Evolutionary conservation across 2,888 invertebrate genomes (phyloP), one percentile per base, ranked within the genome.

Genomic region (Plagiodera versicolora): DNA sequence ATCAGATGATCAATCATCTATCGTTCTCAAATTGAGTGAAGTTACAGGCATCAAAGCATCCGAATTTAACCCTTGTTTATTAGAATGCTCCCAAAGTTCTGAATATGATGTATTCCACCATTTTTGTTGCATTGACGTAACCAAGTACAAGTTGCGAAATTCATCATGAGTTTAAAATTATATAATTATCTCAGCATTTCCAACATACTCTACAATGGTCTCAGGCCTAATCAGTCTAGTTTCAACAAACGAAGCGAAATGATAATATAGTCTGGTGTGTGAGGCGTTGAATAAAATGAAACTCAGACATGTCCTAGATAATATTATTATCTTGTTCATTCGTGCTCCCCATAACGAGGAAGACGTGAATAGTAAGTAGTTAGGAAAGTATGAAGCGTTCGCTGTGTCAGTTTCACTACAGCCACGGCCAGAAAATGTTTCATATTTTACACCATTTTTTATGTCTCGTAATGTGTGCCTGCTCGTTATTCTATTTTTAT

Each of bases 311-410:
- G 39, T 39, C 39, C 39, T 14, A 39, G 39, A 39, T 39, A 39
- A 39, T 39, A 39, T 39, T 39, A 39, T 39, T 39, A 39, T 39
- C 39, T 39, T 39, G 39, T 39, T 39, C 39, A 39, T 39, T 39
- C 39, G 39, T n/a, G 39, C 14, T 14, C 14, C n/a, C 11, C 39
- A 39, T 39, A 39, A 39, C 39, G 39, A 8, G 39, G 14, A 39
- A 39, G 39, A 39, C 39, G 39, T 39, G 39, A 39, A 39, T 39
- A 39, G 39, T 39, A 39, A 39, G 39, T 39, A 11, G 39, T 14
- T 39, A 39, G 39, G 39, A 6, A 11, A 39, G 2, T 39, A 14
- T 39, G 39, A 14, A 39, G 39, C 14, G n/a, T 14, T 39, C 39
- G 39, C n/a, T 14, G 9, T 32, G 9, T 11, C 32, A 10, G 32